These are phyloP conservation scores for Keiferia lycopersicella DNA, from an alignment of 2,888 invertebrate genomes.

Conservation along the genomic window DNA sequence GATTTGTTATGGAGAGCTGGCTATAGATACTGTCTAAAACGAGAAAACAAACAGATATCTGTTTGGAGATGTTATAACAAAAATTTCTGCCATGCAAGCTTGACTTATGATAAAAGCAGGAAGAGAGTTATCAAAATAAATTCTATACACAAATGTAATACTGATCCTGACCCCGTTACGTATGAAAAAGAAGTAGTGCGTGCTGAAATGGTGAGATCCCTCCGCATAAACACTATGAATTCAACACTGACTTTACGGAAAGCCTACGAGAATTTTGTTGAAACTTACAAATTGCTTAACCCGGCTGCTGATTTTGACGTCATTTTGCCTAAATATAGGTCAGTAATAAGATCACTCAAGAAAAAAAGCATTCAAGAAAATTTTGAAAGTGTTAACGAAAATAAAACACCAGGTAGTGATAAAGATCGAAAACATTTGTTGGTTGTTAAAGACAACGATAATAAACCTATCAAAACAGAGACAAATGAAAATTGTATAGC, in stretches of 20 bases:
- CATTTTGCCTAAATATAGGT: not conserved
- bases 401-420: too few species aligned
- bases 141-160: not conserved
- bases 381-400: too few species aligned
- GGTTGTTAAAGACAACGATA: too few species aligned
- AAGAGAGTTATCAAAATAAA: not conserved
- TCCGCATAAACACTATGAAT: not conserved
- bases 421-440: too few species aligned
- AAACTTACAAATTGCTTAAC: constrained; percentile 2
- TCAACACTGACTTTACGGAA: not conserved
- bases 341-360: not conserved
- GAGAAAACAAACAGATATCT: not conserved
- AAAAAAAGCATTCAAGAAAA: too few species aligned
- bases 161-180: not conserved
- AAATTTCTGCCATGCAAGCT: not conserved
- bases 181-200: constrained; percentile 7
- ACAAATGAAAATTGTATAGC: too few species aligned
- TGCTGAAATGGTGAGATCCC: not conserved
- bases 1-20: constrained; percentile 11
- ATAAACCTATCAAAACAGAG: too few species aligned
- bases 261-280: constrained; percentile 8
- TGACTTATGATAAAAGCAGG: not conserved
- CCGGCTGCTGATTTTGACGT: not conserved
- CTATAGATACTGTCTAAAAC: not conserved
- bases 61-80: not conserved